Percentiles rank a stretch among this genome's conserved stretches.
Conservation (phyloP, 1,140 invertebrate species). For the Pseudachorutes palmiensis region DNA sequence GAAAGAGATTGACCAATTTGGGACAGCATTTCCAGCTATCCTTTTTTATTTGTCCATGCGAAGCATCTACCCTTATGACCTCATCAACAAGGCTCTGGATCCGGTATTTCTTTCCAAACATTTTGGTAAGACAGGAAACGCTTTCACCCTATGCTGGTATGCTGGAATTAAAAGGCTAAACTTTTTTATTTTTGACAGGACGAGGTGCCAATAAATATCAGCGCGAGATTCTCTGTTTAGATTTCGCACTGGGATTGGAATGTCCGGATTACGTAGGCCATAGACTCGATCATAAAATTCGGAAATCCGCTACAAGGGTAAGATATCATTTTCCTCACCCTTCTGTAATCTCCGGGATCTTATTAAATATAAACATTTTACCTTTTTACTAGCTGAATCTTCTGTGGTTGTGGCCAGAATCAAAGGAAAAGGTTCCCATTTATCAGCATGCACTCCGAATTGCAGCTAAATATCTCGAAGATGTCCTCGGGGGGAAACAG, state of each 20-base stretch:
- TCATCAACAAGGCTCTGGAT: constrained; percentile 45
- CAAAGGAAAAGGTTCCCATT: neutral
- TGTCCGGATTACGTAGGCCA: constrained; percentile 50
- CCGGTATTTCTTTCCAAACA: constrained; percentile 43
- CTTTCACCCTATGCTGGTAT: constrained; percentile 13
- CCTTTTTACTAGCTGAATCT: constrained; percentile 9
- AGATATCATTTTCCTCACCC: constrained; percentile 42
- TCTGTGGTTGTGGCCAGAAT: constrained; percentile 1
- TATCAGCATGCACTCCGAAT: constrained; percentile 28
- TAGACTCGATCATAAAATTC: constrained; percentile 42
- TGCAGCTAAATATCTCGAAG: constrained; percentile 20
- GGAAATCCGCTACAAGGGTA: constrained; percentile 45
- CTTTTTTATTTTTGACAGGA: constrained; percentile 14
- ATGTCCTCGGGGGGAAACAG: constrained; percentile 6
- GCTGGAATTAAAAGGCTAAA: constrained; percentile 33
- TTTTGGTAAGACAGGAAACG: constrained; percentile 41
- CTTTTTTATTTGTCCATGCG: constrained; percentile 46
- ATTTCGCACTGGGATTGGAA: constrained; percentile 50
- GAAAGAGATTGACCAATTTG: constrained; percentile 46
- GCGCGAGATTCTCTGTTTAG: constrained; percentile 50
- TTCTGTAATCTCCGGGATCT: constrained; percentile 41
- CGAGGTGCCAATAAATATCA: constrained; percentile 20
- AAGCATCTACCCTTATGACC: constrained; percentile 47
- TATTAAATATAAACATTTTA: constrained; percentile 24
- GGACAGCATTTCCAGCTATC: constrained; percentile 43